Base-by-base conservation (phyloP, 2,113 vertebrate genomes). In the Pseudorhombus dupliciocellatus region DNA sequence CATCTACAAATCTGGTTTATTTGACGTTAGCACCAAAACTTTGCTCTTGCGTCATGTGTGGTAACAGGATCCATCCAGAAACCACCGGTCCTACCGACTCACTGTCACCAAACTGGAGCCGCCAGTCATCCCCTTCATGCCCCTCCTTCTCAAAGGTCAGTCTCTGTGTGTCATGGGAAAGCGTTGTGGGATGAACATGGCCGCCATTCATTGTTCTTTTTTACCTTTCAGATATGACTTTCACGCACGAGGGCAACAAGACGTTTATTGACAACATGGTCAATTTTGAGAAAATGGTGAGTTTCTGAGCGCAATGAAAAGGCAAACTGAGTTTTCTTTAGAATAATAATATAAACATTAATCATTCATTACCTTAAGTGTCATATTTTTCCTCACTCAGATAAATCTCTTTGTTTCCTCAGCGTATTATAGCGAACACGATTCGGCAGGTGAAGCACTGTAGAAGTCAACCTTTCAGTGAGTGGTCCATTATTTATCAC, bases 231-330 rank as follows among this genome's bases (percentile, higher is more conserved):
- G 97, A 99, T 85, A 98, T 98, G 97, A 99, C 96, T 5, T 99
- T 99, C 89, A 98, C 96, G 84, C 96, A 99, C 34, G 97, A 99
- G 79, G 97, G 97, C 72, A 99, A 99, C 95, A 98, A 97, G 93
- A 98, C 97, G 0, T 95, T 96, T 84, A 94, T 95, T 87, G 97
- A 98, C 91, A 96, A 87, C 80, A 95, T 99, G 87, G 95, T 98
- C 86, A 99, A 99, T 93, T 99, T 98, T 84, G 97, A 99, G 93
- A 99, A 99, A 95, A 98, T 99, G 96, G 97, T 99, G 93, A 26
- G 96, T 95, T 66, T n/a, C 46, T 20, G 18, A 18, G 42, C 0
- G 42, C 18, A 5, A 46, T 18, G 42, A 44, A 44, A 44, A 44
- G 14, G 42, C 34, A 1, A 37, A 37, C 10, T 37, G 0, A 37